Conservation (phyloP, 1,140 invertebrate genomes). For the Harpegnathos saltator region DNA sequence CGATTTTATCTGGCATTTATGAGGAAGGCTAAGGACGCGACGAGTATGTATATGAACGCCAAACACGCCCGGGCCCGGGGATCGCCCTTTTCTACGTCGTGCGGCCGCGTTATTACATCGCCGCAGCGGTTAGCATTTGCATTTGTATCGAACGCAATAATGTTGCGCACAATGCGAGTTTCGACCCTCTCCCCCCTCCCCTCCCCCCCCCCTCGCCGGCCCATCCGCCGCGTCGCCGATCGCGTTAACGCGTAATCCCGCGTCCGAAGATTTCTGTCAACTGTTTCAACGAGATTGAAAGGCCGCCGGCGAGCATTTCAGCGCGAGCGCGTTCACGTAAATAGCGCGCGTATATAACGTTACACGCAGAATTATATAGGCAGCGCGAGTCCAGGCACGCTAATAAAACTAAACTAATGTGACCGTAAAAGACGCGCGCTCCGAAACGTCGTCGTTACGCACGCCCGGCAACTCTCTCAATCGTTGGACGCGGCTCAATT, state of each 20-base stretch:
- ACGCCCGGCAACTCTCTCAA: background rate
- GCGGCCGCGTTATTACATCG: conserved; percentile 73
- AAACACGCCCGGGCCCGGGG: conserved; percentile 66
- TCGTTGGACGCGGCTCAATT: background rate
- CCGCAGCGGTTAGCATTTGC: conserved; percentile 69
- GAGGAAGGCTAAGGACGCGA: conserved; percentile 76
- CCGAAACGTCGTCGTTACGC: background rate
- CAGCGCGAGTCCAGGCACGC: background rate
- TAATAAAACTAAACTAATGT: background rate
- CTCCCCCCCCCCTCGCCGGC: no score
- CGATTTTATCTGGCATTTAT: conserved; percentile 83
- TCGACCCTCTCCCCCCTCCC: conserved; percentile 46
- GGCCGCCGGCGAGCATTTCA: conserved; percentile 12
- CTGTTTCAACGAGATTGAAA: conserved; percentile 37
- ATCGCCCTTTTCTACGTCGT: conserved; percentile 68
- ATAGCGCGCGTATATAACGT: conserved; percentile 3
- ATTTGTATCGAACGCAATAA: conserved; percentile 77
- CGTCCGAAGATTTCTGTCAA: conserved; percentile 52
- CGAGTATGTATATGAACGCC: conserved; percentile 67
- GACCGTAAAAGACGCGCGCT: background rate
- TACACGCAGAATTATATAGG: background rate
- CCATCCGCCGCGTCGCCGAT: no score
- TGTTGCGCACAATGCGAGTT: conserved; percentile 65
- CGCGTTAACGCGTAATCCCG: conserved; percentile 59
- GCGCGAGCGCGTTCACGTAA: background rate